phyloP scores from a whole-genome alignment of 2,113 vertebrate genomes.

The Notothenia coriiceps region DNA sequence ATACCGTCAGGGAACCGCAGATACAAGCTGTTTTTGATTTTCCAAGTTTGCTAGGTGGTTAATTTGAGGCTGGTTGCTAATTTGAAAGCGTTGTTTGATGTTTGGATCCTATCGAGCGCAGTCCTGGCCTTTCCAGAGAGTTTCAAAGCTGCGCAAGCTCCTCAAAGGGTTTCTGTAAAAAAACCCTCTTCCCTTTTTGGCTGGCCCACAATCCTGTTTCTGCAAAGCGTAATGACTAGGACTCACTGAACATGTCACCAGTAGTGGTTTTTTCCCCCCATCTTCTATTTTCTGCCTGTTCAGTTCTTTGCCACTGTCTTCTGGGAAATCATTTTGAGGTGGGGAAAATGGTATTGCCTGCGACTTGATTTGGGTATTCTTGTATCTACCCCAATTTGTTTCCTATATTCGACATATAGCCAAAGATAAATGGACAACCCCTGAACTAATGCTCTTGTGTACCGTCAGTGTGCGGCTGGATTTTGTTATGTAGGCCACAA shows the following conservation, averaged over 20 bases:
- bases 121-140: conserved; percentile 51
- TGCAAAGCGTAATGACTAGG: conserved; percentile 71
- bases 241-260: conserved; percentile 63
- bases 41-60: conserved; percentile 68
- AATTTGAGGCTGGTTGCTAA: conserved; percentile 75
- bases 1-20: conserved; percentile 51
- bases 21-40: conserved; percentile 68
- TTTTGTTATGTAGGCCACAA: background rate
- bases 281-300: conserved; percentile 63
- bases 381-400: conserved; percentile 54
- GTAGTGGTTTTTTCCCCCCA: conserved; percentile 24
- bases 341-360: conserved; percentile 27
- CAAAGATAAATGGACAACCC: conserved; percentile 10
- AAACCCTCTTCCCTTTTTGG: conserved; percentile 44
- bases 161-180: conserved; percentile 67
- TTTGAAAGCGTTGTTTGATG: conserved; percentile 78
- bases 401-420: conserved; percentile 8
- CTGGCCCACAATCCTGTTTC: conserved; percentile 71
- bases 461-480: background rate
- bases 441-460: background rate
- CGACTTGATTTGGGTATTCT: conserved; percentile 51
- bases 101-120: conserved; percentile 54
- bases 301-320: conserved; percentile 55
- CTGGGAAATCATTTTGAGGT: conserved; percentile 71
- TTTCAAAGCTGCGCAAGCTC: conserved; percentile 67